Base-by-base conservation (phyloP, 2,888 invertebrate species). In the Pseudoips prasinana region DNA sequence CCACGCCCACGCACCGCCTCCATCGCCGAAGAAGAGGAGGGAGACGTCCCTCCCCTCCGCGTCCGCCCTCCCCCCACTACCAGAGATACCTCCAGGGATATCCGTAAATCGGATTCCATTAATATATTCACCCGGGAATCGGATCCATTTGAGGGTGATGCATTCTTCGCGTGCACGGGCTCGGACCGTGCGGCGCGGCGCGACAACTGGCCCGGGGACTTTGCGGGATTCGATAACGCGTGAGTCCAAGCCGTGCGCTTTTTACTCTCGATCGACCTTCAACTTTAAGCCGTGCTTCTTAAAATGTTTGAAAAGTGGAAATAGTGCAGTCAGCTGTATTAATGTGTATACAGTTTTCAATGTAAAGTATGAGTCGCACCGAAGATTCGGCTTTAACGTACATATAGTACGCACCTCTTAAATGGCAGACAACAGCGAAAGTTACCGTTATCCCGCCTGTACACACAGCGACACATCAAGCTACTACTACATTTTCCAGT, bases 131-230 rank as follows among this genome's bases (percentile, higher is more conserved):
- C 94, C 2, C 91, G 95, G 29, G 95, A 95, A 64, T 92, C 91
- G 25, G 96, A 97, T 82, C 97, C 97, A 1, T 97, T 97, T 65
- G 96, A 96, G 54, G 95, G 95, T 32, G 95, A 95, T 58, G 95
- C 96, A 53, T 96, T 96, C 80, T 97, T 97, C 68, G 92, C 91
- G 7, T 85, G 87, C 48, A 87, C 89, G 0, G 88, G 89, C 0
- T 87, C 89, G 0, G 89, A 87, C 34, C 65, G 83, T 5, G 88
- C 71, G 1, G 89, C 89, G 20, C 53, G 84, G 0, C 54, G 88
- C 1, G 89, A 89, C 42, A 88, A 89, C 62, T 89, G 89, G 89
- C 89, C 89, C 3, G 86, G 86, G 0, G 86, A 88, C 49, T 88
- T 86, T 41, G 83, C 84, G 14, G 84, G 81, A 7, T 88, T 89